Base-by-base conservation (phyloP, 2,888 invertebrate genomes). In the Megastigmus dorsalis region DNA sequence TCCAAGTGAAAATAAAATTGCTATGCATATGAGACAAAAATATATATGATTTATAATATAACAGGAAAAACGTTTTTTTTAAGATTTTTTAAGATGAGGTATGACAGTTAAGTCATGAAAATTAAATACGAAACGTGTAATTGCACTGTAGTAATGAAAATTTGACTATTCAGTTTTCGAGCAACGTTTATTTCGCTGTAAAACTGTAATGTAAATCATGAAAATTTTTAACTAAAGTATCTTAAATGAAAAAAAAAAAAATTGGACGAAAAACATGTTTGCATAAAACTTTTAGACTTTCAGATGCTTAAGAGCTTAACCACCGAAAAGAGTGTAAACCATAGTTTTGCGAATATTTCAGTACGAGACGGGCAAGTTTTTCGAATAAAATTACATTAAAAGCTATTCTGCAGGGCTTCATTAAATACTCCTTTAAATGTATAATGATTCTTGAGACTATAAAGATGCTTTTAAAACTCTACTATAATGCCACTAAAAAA, bases 391-490 rank as follows among this genome's bases (percentile, higher is more conserved):
- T 60, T 23, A 23, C 18, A 43, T 52, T 69, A 60, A 69, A 69
- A 69, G 69, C 69, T 52, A n/a, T n/a, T n/a, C 62, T 60, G 15
- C 52, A 30, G 43, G n/a, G 50, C 55, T 60, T 60, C 69, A 23
- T 60, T 60, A 60, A 60, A 68, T 23, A 20, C n/a, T 55, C 7
- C 23, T 33, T 7, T 26, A 38, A 23, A 50, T 63, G n/a, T n/a
- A n/a, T n/a, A n/a, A n/a, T n/a, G n/a, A n/a, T n/a, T n/a, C n/a
- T n/a, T n/a, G n/a, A n/a, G n/a, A n/a, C n/a, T n/a, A n/a, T n/a
- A n/a, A n/a, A n/a, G n/a, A n/a, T n/a, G n/a, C n/a, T n/a, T n/a
- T n/a, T n/a, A n/a, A n/a, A n/a, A n/a, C n/a, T n/a, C n/a, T n/a
- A n/a, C n/a, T n/a, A n/a, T n/a, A n/a, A n/a, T n/a, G n/a, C n/a